These are phyloP conservation scores for Drosophila baimaii DNA, from an alignment of 1,140 invertebrate species.

Conservation along the genomic window DNA sequence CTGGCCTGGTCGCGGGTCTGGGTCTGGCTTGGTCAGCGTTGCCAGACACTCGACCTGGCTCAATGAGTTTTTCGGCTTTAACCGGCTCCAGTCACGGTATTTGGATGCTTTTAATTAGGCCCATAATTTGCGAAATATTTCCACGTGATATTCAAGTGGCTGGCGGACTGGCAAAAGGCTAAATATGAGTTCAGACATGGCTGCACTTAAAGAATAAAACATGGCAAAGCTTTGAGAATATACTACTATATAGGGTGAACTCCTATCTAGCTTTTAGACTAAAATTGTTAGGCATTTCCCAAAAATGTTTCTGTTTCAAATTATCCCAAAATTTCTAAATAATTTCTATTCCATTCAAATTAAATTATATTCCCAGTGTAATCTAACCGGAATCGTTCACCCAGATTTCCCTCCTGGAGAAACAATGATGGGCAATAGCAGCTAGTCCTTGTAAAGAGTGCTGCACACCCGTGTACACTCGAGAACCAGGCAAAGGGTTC, in stretches of 20 bases:
- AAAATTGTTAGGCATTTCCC: no score
- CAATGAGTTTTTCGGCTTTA: conserved; percentile 55
- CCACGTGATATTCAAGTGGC: conserved; percentile 68
- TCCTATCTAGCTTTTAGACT: no score
- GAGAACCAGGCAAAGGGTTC: conserved; percentile 75
- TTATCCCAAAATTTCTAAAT: no score
- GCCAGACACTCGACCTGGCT: conserved; percentile 67
- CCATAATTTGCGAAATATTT: conserved; percentile 80
- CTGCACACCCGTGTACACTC: conserved; percentile 65
- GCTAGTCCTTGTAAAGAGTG: conserved; percentile 53
- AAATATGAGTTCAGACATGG: conserved; percentile 33
- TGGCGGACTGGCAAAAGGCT: conserved; percentile 60
- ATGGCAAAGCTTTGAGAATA: neutral
- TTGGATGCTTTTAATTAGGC: conserved; percentile 73
- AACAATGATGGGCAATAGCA: conserved; percentile 54
- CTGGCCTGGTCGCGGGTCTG: conserved; percentile 37
- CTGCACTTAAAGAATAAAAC: conserved; percentile 7
- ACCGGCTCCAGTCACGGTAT: conserved; percentile 7
- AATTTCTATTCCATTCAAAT: neutral
- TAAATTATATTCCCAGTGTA: conserved; percentile 2
- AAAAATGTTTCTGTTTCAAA: accelerated
- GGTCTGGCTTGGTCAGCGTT: conserved; percentile 52
- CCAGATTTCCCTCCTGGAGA: conserved; percentile 56
- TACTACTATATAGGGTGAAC: accelerated
- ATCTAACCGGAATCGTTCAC: conserved; percentile 52